phyloP scores from a whole-genome alignment of 2,113 vertebrate species.

The Oplegnathus fasciatus region DNA sequence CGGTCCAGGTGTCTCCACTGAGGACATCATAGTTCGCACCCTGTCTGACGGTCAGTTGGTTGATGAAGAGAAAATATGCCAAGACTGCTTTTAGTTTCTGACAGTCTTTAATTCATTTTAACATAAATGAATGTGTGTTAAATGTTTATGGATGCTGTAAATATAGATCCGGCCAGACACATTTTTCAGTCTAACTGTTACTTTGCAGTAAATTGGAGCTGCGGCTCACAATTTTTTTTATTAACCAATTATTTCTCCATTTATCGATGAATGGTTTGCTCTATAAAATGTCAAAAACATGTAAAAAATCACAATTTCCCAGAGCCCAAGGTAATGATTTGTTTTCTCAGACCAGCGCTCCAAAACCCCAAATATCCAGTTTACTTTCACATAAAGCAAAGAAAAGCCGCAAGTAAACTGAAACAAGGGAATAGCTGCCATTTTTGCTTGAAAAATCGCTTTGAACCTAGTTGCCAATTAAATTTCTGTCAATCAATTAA shows the following conservation, averaged over 20 bases:
- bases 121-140: not conserved
- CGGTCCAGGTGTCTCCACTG: slow-evolving; percentile 95
- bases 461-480: not conserved
- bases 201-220: not conserved
- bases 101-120: not conserved
- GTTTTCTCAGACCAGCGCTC: not conserved
- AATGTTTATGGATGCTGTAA: not conserved
- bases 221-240: not conserved
- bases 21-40: slow-evolving; percentile 90
- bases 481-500: not conserved
- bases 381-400: not conserved
- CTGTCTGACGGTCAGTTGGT: slow-evolving; percentile 91
- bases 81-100: not conserved
- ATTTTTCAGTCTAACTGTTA: not conserved
- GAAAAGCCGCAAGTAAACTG: not conserved
- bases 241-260: not conserved
- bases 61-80: not conserved
- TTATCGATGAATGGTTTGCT: not conserved
- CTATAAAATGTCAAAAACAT: not conserved
- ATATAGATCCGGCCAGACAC: too few species aligned
- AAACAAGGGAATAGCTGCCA: not conserved
- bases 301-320: not conserved
- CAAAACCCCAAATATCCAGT: not conserved
- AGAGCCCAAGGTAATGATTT: not conserved
- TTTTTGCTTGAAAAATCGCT: not conserved